Evolutionary conservation across 2,797 vertebrate species (phyloP).

Genomic region (Phalloptychus januarius): DNA sequence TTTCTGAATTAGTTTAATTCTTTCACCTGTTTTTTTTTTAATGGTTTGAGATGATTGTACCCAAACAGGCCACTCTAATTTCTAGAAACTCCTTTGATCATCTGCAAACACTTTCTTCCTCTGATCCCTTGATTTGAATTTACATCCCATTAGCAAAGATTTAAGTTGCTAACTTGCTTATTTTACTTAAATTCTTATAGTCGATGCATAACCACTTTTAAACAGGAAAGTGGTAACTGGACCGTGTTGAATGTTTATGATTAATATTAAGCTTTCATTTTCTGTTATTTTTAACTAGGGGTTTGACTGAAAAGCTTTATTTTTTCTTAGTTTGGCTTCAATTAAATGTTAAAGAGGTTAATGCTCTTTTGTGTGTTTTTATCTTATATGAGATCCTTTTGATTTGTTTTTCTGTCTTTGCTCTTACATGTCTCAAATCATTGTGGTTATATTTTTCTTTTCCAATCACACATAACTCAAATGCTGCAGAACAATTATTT

Average conservation of each 20-base stretch:
- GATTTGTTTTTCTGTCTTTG: slow-evolving; percentile 13
- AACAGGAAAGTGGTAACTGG: slow-evolving; percentile 23
- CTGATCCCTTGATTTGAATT: slow-evolving; percentile 4
- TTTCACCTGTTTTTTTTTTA: slow-evolving; percentile 13
- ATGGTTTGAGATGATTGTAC: slow-evolving; percentile 39
- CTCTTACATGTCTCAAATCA: slow-evolving; percentile 37
- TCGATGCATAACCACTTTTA: slow-evolving; percentile 1
- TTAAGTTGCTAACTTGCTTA: neutral
- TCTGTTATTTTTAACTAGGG: slow-evolving; percentile 38
- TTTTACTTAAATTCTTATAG: neutral
- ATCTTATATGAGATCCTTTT: slow-evolving; percentile 39
- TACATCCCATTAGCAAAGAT: slow-evolving; percentile 1
- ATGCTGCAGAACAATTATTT: slow-evolving; percentile 42
- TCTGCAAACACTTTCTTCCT: neutral
- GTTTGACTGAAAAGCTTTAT: slow-evolving; percentile 57
- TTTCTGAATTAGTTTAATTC: slow-evolving; percentile 17
- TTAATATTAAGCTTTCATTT: slow-evolving; percentile 28
- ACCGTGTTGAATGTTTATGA: neutral
- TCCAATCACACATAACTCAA: slow-evolving; percentile 40
- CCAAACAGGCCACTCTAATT: slow-evolving; percentile 5
- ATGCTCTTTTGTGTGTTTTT: slow-evolving; percentile 37
- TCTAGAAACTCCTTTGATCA: neutral
- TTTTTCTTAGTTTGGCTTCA: slow-evolving; percentile 56
- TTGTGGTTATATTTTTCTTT: slow-evolving; percentile 42
- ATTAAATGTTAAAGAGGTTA: slow-evolving; percentile 58